Conservation (phyloP, 2,888 invertebrate species). For the Pegoplata infirma region DNA sequence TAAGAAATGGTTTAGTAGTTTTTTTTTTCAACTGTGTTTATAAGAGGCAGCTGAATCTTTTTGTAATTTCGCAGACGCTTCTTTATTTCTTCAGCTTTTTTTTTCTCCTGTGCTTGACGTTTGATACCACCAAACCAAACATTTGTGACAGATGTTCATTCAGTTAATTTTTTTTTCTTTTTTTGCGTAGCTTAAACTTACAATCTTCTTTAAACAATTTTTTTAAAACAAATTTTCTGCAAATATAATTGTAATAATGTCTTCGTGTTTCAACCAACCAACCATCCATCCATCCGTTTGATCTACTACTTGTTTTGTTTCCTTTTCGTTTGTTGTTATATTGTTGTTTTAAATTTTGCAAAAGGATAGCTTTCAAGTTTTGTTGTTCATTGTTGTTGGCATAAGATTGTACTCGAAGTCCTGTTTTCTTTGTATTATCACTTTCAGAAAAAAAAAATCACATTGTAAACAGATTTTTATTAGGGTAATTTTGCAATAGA, state of each 20-base stretch:
- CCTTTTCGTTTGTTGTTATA: conserved; percentile 8
- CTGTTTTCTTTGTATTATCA: conserved; percentile 17
- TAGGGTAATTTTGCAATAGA: not conserved
- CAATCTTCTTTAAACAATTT: conserved; percentile 13
- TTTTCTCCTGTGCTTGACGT: conserved; percentile 21
- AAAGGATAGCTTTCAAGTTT: not conserved
- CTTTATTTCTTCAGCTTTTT: conserved; percentile 8
- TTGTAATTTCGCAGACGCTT: conserved; percentile 28
- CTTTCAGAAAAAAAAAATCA: not conserved
- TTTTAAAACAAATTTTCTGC: conserved; percentile 3
- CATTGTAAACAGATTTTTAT: conserved; percentile 15
- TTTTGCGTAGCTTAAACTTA: conserved; percentile 37
- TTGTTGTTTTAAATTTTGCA: not conserved
- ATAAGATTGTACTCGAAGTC: conserved; percentile 8
- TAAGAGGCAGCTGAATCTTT: conserved; percentile 49
- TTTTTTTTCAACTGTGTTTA: conserved; percentile 25
- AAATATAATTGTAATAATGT: conserved; percentile 33
- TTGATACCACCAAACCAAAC: conserved; percentile 34
- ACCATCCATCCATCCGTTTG: not conserved
- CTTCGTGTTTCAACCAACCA: conserved; percentile 34
- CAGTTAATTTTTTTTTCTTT: conserved; percentile 9
- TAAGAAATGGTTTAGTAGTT: conserved; percentile 1
- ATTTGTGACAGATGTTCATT: conserved; percentile 55
- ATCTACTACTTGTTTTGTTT: conserved; percentile 45
- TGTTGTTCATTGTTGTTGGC: not conserved